Evolutionary conservation across 2,888 invertebrate species (phyloP), one percentile per base, ranked within the genome.

Genomic region (Caenorhabditis sinica): DNA sequence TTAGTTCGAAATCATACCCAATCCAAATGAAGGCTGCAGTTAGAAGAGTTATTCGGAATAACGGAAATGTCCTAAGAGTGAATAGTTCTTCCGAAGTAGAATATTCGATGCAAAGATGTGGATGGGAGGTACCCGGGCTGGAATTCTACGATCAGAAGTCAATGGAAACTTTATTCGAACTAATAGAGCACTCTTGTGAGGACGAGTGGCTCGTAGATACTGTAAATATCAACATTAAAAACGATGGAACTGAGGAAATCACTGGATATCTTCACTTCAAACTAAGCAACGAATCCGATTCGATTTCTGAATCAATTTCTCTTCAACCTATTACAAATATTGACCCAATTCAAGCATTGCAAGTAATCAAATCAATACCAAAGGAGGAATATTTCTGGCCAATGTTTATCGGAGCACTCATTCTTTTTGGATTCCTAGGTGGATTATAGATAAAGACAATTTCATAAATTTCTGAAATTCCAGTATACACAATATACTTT

Each of bases 191-290:
- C 5, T 30, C 63, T n/a, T 75, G 74, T 28, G 49, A 61, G 0
- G 15, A 30, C 17, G 74, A 75, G 13, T 75, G 74, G 74, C 65
- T 75, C 8, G 23, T 30, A 30, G 74, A 75, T 25, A 75, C 65
- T 20, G 74, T 75, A 4, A 66, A 75, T 28, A 61, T 75, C 17
- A n/a, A 30, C 20, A 56, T 75, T n/a, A 28, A 9, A n/a, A 65
- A 65, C 40, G 11, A 13, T 15, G 43, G 20, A 43, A 13, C 25
- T 15, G 63, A 63, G 17, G 15, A 15, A 5, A 40, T 43, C 3
- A 15, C 15, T 25, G 63, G 63, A 25, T 25, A 25, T 15, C 23
- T 63, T 15, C 15, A 3, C 1, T 63, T 63, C 43, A 43, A 43
- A 61, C 4, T 43, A 1, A 28, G 23, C 8, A 25, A 40, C n/a